Evolutionary conservation across 2,888 invertebrate species (phyloP), one percentile per base, ranked within the genome.

Genomic region (Troides oblongomaculatus): DNA sequence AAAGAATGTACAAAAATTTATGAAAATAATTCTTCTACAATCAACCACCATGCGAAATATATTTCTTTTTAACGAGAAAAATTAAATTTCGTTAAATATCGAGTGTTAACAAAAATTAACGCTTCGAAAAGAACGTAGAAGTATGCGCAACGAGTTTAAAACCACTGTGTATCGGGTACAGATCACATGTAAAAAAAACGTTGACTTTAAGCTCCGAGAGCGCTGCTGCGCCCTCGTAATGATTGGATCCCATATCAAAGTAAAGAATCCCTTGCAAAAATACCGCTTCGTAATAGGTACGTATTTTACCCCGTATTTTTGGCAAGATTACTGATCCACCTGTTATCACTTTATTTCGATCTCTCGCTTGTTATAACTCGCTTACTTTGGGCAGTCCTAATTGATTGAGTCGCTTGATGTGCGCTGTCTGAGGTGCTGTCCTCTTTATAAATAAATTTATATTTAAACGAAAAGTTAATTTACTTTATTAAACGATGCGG

Each of bases 311-410:
- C 82, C 83, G 84, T 85, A 88, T 89, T 91, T 92, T 92, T 83
- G 91, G 89, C 85, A 86, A 91, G 88, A 90, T 91, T 89, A 87
- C 88, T 84, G 88, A 91, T 90, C 89, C 81, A 80, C 74, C 76
- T 77, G 77, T 88, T 90, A 92, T 92, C 92, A 84, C 81, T 85
- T 88, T 87, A 88, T 90, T 90, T 89, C 86, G 88, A 92, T 92
- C 91, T 90, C 84, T 81, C 83, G 86, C 87, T 85, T 89, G 85
- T 90, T 90, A 90, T 89, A 87, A 89, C 81, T 84, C 84, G 86
- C 82, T 86, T 78, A 83, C 82, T 84, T 81, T 81, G 79, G 79
- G 84, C 81, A 80, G 80, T 81, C 72, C 75, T 78, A 76, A 82
- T 80, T 84, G 86, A 88, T 88, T 88, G 89, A 86, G 77, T 78